phyloP scores from a whole-genome alignment of 2,113 vertebrate species.

The Silurus meridionalis region DNA sequence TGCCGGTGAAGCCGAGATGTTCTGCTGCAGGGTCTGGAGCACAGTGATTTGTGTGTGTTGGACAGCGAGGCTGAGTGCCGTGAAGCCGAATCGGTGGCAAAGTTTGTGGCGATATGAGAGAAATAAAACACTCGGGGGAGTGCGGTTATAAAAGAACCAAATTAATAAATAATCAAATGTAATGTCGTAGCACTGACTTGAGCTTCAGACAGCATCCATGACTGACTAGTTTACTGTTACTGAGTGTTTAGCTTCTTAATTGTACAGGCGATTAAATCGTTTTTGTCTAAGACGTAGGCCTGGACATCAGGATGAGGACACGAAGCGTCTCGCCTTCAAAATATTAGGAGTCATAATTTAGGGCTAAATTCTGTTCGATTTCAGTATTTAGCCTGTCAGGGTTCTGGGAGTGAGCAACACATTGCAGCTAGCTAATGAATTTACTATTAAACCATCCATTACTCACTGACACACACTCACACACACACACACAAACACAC shows the following conservation, averaged over 20 bases:
- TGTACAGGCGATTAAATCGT: background rate
- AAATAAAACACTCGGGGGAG: background rate
- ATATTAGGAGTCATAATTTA: background rate
- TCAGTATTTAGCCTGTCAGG: background rate
- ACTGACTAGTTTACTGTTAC: background rate
- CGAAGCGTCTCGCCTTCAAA: background rate
- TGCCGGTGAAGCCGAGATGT: background rate
- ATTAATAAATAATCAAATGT: no score
- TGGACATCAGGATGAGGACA: background rate
- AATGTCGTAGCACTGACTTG: background rate
- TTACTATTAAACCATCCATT: background rate
- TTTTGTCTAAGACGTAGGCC: background rate
- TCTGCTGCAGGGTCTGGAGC: background rate
- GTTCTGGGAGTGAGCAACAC: background rate
- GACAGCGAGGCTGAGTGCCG: background rate
- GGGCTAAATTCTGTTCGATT: background rate
- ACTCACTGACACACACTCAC: background rate
- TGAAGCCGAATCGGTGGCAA: background rate
- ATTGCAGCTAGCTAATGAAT: background rate
- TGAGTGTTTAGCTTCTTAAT: background rate
- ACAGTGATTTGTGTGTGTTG: background rate
- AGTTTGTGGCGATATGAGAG: background rate
- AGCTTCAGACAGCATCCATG: background rate
- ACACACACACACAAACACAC: background rate
- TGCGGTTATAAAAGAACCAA: background rate